Conservation (phyloP, 2,888 invertebrate genomes). For the Chironomus riparius region DNA sequence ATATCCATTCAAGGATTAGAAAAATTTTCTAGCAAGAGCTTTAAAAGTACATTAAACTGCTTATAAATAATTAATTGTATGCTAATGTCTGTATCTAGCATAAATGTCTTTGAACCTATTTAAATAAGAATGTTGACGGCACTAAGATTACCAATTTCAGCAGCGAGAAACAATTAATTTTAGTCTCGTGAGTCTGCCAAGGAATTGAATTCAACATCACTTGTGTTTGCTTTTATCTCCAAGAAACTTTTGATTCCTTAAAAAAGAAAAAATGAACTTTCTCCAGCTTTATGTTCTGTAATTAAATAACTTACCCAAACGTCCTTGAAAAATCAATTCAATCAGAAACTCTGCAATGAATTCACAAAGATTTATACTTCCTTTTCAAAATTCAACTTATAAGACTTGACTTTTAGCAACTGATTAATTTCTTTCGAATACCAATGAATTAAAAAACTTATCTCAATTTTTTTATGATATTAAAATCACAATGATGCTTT, state of each 20-base stretch:
- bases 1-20: too few species aligned
- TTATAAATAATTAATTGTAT: neutral
- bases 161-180: neutral
- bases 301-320: neutral
- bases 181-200: neutral
- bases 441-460: neutral
- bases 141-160: neutral
- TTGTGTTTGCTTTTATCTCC: neutral
- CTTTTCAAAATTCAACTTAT: neutral
- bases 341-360: neutral
- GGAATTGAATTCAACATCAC: neutral
- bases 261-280: neutral
- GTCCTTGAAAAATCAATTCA: neutral
- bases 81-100: neutral
- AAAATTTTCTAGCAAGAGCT: too few species aligned
- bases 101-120: neutral
- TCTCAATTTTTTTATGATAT: too few species aligned
- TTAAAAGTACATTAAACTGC: neutral
- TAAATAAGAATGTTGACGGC: neutral
- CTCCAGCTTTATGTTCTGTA: neutral
- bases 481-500: too few species aligned
- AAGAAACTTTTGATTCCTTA: neutral
- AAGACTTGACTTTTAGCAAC: neutral
- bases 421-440: neutral
- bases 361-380: neutral